Evolutionary conservation across 2,797 vertebrate species (phyloP), one percentile per base, ranked within the genome.

Genomic region (Nannoperca australis): DNA sequence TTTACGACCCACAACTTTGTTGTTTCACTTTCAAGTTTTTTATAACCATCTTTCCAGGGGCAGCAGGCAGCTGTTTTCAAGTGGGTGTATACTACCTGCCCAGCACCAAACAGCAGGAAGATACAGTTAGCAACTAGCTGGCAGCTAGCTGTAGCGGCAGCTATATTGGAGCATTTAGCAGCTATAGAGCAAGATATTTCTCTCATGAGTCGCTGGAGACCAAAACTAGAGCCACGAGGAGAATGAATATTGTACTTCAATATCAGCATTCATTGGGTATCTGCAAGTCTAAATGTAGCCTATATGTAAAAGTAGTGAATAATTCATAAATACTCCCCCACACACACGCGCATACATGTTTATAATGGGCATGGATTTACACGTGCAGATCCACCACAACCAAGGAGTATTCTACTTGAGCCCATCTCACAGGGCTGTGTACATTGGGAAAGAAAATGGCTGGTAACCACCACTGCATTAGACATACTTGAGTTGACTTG

Each of bases 401-500:
- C n/a, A 56, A 22, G 42, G n/a, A 34, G 54, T 8, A 47, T 30
- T 14, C 18, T 11, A 4, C 54, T 64, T 55, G 34, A 53, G 8
- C 30, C 32, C 18, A 22, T 32, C 22, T 70, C 4, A 22, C 4
- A 50, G 36, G 54, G 18, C 53, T 20, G 38, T 14, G n/a, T 45
- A 27, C 2, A 1, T 18, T 27, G 9, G 7, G 0, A 11, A 14
- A 11, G 20, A 44, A 34, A 51, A 15, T 55, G 56, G 24, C 20
- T 64, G 3, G 11, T 30, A 61, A 38, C 22, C 12, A 38, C 22
- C 12, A 2, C 49, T 49, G 9, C 34, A 50, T 59, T 55, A 58
- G 55, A 65, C 32, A 20, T 51, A 56, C 65, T 71, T 60, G n/a
- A 45, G 7, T 38, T 71, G 56, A 70, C 68, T 71, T 66, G 34